Conservation (phyloP, 2,113 vertebrate genomes). For the Stegostoma tigrinum region DNA sequence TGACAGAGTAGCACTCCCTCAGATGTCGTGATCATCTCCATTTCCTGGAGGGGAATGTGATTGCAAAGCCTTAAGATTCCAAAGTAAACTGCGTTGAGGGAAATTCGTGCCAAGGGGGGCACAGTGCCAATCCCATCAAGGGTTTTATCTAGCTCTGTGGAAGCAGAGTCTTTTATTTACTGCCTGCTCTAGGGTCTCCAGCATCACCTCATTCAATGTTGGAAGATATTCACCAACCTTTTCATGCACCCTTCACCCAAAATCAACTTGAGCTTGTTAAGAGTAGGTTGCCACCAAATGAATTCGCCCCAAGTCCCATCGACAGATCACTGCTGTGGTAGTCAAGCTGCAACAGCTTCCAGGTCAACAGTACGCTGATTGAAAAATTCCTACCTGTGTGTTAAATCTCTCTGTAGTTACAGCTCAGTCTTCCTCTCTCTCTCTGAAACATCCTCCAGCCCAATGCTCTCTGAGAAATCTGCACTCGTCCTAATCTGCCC, state of each 20-base stretch:
- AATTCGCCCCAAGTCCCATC: neutral
- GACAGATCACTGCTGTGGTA: neutral
- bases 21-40: neutral
- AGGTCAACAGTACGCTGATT: neutral
- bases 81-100: neutral
- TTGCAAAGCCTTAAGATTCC: neutral
- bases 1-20: neutral
- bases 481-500: neutral
- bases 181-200: neutral
- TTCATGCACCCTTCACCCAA: neutral
- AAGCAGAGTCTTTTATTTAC: neutral
- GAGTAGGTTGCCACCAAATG: neutral
- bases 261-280: neutral
- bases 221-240: neutral
- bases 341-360: neutral
- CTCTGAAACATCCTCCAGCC: neutral
- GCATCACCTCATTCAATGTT: neutral
- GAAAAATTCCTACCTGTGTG: neutral
- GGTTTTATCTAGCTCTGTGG: neutral
- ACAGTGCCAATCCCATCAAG: too few relatives aligned
- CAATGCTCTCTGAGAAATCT: neutral
- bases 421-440: neutral
- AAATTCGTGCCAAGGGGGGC: neutral
- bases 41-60: too few relatives aligned
- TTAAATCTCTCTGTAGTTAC: neutral